Percentiles rank a stretch among this genome's conserved stretches.
phyloP scores from a whole-genome alignment of 2,888 invertebrate genomes.

The Gonocerus acuteangulatus region DNA sequence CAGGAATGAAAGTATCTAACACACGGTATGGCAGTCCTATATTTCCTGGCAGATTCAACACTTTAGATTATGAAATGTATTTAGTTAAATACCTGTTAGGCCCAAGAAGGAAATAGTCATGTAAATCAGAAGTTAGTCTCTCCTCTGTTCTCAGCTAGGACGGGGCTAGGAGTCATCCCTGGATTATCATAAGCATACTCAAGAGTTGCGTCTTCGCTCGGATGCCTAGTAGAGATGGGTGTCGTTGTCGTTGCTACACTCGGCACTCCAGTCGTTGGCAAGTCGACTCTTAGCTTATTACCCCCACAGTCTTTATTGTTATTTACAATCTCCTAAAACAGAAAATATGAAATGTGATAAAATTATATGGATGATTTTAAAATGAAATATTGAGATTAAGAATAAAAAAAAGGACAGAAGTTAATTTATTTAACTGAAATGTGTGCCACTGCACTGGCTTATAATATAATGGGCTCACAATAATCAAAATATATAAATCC shows the following conservation, averaged over 20 bases:
- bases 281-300: constrained; percentile 16
- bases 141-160: constrained; percentile 25
- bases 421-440: too few species aligned
- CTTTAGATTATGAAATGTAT: too few species aligned
- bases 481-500: too few species aligned
- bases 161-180: constrained; percentile 59
- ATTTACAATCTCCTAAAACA: constrained; percentile 26
- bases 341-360: neutral
- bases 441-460: too few species aligned
- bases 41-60: too few species aligned
- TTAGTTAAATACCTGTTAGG: too few species aligned
- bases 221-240: constrained; percentile 60
- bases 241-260: constrained; percentile 50
- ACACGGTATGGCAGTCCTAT: too few species aligned
- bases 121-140: constrained; percentile 34
- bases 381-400: neutral
- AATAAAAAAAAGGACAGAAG: too few species aligned
- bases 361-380: neutral
- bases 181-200: constrained; percentile 75
- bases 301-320: constrained; percentile 29
- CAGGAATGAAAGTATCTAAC: too few species aligned
- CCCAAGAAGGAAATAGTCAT: too few species aligned
- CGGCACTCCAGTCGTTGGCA: constrained; percentile 30
- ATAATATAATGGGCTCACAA: too few species aligned
- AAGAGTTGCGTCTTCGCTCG: constrained; percentile 67